phyloP scores from a whole-genome alignment of 2,888 invertebrate genomes.

The Drosophila demipolita region DNA sequence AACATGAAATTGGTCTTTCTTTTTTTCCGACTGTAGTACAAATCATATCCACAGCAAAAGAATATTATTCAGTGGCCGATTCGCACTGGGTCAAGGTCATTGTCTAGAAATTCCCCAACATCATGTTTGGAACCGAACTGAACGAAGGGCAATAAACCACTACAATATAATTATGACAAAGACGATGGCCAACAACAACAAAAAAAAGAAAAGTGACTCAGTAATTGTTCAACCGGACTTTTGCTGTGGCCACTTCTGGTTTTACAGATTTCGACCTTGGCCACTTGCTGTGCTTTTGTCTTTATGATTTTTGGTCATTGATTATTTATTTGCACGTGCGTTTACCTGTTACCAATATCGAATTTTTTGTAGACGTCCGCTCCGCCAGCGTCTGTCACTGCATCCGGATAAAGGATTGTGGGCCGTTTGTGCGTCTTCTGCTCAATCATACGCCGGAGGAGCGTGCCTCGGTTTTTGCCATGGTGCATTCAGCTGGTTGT shows the following conservation, averaged over 20 bases:
- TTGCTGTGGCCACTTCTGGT: slow-evolving; percentile 63
- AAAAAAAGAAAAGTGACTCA: slow-evolving; percentile 65
- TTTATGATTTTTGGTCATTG: slow-evolving; percentile 1
- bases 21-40: slow-evolving; percentile 1
- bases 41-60: slow-evolving; percentile 32
- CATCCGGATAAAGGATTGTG: slow-evolving; percentile 78
- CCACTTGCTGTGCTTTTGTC: slow-evolving; percentile 6
- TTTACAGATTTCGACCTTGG: slow-evolving; percentile 64
- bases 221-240: slow-evolving; percentile 67
- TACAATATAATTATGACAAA: slow-evolving; percentile 32
- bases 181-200: slow-evolving; percentile 25
- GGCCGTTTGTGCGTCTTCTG: slow-evolving; percentile 63
- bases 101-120: slow-evolving; percentile 73
- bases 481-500: slow-evolving; percentile 73
- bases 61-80: slow-evolving; percentile 35
- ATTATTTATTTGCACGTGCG: slow-evolving; percentile 22
- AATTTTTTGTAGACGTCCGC: slow-evolving; percentile 37
- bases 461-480: slow-evolving; percentile 59
- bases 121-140: slow-evolving; percentile 43
- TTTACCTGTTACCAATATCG: slow-evolving; percentile 16
- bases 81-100: slow-evolving; percentile 69
- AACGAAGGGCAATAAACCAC: slow-evolving; percentile 79
- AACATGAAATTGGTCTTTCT: background rate
- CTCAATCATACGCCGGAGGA: slow-evolving; percentile 61
- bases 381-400: slow-evolving; percentile 72